A percentile compares a stretch with the other conserved stretches of the same genome.
These are phyloP conservation scores for Drosophila hamatofila DNA, from an alignment of 2,888 invertebrate genomes.

Conservation along the genomic window DNA sequence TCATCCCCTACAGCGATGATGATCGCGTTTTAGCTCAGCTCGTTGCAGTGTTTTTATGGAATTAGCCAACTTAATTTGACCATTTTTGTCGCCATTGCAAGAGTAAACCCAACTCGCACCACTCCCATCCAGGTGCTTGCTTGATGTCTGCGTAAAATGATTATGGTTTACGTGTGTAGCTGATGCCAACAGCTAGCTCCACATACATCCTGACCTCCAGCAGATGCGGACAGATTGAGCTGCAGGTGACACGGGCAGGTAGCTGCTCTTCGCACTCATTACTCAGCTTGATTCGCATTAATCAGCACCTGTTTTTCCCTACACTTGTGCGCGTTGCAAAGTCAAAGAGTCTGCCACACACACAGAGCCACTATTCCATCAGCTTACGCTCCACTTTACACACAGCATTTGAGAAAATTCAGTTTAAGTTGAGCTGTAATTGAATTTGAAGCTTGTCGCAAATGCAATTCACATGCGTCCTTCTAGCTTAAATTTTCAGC, in stretches of 20 bases:
- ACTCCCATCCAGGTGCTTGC: slow-evolving; percentile 1
- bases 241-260: slow-evolving; percentile 2
- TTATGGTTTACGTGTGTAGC: slow-evolving; percentile 47
- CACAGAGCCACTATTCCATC: not conserved
- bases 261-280: slow-evolving; percentile 5
- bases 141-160: slow-evolving; percentile 61
- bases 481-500: slow-evolving; percentile 7
- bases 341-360: not conserved
- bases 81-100: slow-evolving; percentile 50
- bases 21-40: slow-evolving; percentile 22
- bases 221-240: not conserved
- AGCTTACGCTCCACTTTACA: not conserved
- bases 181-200: not conserved
- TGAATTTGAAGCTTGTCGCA: slow-evolving; percentile 35
- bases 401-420: slow-evolving; percentile 33
- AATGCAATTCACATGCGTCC: slow-evolving; percentile 39
- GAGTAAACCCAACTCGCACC: slow-evolving; percentile 1
- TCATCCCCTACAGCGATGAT: slow-evolving; percentile 14
- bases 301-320: slow-evolving; percentile 29
- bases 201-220: not conserved
- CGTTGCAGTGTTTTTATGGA: slow-evolving; percentile 44
- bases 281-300: slow-evolving; percentile 28
- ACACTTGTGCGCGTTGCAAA: slow-evolving; percentile 12
- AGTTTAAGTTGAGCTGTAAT: slow-evolving; percentile 36
- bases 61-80: slow-evolving; percentile 64